Percentiles rank a stretch among this genome's conserved stretches.
These are phyloP conservation scores for Exocentrus adspersus DNA, from an alignment of 2,888 invertebrate genomes.

Conservation along the genomic window DNA sequence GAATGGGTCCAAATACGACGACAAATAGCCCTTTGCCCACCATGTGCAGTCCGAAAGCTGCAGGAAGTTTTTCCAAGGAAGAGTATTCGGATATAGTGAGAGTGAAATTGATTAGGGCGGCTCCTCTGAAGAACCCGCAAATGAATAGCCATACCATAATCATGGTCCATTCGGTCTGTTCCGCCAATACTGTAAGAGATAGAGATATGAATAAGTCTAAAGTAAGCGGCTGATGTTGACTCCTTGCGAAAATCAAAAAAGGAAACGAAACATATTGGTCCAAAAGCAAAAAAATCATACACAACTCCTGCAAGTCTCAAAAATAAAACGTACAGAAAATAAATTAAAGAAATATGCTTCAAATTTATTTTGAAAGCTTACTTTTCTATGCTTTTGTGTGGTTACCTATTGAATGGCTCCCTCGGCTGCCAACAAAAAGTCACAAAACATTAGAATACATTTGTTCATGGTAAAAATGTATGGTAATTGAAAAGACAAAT, in stretches of 20 bases:
- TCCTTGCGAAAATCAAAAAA: constrained; percentile 45
- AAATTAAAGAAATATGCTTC: constrained; percentile 35
- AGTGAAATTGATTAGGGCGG: constrained; percentile 81
- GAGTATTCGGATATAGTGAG: constrained; percentile 81
- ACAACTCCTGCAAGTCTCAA: constrained; percentile 41
- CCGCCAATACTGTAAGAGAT: constrained; percentile 73
- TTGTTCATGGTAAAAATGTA: constrained; percentile 42
- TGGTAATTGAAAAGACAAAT: constrained; percentile 27
- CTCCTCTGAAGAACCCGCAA: constrained; percentile 82
- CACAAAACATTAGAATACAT: constrained; percentile 61
- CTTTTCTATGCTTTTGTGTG: constrained; percentile 59
- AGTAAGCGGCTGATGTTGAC: constrained; percentile 37
- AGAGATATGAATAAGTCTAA: constrained; percentile 40
- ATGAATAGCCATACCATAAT: constrained; percentile 78
- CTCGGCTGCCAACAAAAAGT: constrained; percentile 64
- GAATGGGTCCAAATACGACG: constrained; percentile 74
- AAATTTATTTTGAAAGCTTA: constrained; percentile 57
- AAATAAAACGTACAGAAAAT: constrained; percentile 32
- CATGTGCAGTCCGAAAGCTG: constrained; percentile 81
- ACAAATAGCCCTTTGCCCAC: constrained; percentile 80
- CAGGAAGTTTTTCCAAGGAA: constrained; percentile 76
- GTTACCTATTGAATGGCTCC: constrained; percentile 62
- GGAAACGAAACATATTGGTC: constrained; percentile 41
- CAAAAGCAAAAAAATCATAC: constrained; percentile 42
- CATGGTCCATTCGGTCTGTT: constrained; percentile 76